phyloP scores from a whole-genome alignment of 2,888 invertebrate species.

The Hirtodrosophila duncani region DNA sequence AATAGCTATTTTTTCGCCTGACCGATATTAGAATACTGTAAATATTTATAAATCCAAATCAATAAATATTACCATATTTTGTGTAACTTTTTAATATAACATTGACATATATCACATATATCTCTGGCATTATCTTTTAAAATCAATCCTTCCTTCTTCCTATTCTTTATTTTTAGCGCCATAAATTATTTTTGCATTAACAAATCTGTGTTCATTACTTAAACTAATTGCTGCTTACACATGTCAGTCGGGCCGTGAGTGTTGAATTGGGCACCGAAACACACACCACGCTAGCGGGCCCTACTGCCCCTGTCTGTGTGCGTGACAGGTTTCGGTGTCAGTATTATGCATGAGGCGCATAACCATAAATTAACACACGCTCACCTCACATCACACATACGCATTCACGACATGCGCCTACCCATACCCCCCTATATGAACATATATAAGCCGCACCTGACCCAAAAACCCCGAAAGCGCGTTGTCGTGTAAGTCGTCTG shows the following conservation, averaged over 20 bases:
- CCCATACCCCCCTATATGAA: too few relatives aligned
- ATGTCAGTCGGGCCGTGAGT: background rate
- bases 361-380: slow-evolving; percentile 61
- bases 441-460: slow-evolving; percentile 5
- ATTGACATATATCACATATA: background rate
- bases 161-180: too few relatives aligned
- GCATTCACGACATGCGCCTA: background rate
- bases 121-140: background rate
- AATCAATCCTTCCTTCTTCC: background rate
- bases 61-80: too few relatives aligned
- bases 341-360: slow-evolving; percentile 46
- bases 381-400: slow-evolving; percentile 33
- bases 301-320: slow-evolving; percentile 28
- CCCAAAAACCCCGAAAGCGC: slow-evolving; percentile 4
- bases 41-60: too few relatives aligned
- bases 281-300: background rate
- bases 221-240: slow-evolving; percentile 42
- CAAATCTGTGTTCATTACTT: slow-evolving; percentile 58
- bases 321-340: slow-evolving; percentile 56
- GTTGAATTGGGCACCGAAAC: background rate
- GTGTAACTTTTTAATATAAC: too few relatives aligned
- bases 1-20: too few relatives aligned
- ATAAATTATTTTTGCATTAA: slow-evolving; percentile 38
- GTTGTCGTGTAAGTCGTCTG: too few relatives aligned
- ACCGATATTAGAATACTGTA: too few relatives aligned